Evolutionary conservation across 2,113 vertebrate species (phyloP), one percentile per base, ranked within the genome.

Genomic region (Ploceus nigricollis): DNA sequence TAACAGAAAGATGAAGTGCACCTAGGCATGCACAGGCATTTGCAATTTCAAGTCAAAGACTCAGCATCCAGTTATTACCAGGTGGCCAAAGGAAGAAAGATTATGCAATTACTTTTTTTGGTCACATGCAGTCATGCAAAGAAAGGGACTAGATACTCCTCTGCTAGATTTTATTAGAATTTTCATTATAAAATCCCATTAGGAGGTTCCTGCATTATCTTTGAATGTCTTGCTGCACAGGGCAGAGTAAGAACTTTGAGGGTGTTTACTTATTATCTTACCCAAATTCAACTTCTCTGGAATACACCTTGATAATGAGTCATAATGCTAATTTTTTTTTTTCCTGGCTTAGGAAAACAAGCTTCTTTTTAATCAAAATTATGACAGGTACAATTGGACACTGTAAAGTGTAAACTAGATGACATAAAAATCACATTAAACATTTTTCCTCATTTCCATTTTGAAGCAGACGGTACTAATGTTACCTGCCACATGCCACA

Each of bases 131-230:
- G 39, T 75, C 57, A 92, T 48, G 44, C 83, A 89, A 70, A 91
- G n/a, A 87, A 37, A 86, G 39, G 77, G 31, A 90, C 37, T 15
- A 63, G 63, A 7, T 68, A 70, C 35, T 95, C 54, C 71, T 96
- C 83, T 91, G 50, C 28, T 77, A 85, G 42, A 18, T 54, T 80
- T 17, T 58, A 89, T 91, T 88, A 88, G 35, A 56, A 86, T 86
- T 96, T 96, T 64, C 79, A 81, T 64, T 71, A 83, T 51, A 56
- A 87, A 96, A 89, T 48, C 20, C 37, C n/a, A 83, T 93, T 83
- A 48, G 15, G 17, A 90, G 6, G 14, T 60, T 77, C 60, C 53
- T 56, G 12, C 9, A 48, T 21, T 23, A 40, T 70, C 88, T 82
- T 51, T 23, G 19, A 47, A 83, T 87, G 5, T 48, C 71, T 40